phyloP scores from a whole-genome alignment of 2,888 invertebrate species.

The Chouioia cunea region DNA sequence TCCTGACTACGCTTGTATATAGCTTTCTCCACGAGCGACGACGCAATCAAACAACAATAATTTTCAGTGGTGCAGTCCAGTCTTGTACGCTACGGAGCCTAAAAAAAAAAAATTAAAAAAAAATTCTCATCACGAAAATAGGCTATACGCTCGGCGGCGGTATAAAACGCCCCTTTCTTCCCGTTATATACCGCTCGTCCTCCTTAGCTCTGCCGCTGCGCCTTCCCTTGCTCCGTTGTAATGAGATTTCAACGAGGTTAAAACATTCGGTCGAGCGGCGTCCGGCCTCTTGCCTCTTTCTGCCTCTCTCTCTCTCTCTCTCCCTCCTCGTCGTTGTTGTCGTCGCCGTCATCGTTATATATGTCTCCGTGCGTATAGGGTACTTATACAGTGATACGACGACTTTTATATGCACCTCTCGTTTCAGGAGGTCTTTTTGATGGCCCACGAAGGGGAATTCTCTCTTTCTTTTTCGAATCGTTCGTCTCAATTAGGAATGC shows the following conservation, averaged over 20 bases:
- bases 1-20: too few species aligned
- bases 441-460: too few species aligned
- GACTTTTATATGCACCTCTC: background rate
- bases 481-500: too few species aligned
- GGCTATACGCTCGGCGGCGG: background rate
- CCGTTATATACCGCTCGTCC: slow-evolving; percentile 46
- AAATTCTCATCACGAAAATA: background rate
- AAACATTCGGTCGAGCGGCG: background rate
- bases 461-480: too few species aligned
- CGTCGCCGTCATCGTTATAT: too few species aligned
- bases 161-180: slow-evolving; percentile 48
- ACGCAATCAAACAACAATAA: too few species aligned
- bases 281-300: background rate
- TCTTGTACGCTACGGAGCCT: too few species aligned
- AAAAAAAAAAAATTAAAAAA: too few species aligned
- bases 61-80: too few species aligned
- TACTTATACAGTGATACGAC: background rate
- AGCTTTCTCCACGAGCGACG: too few species aligned
- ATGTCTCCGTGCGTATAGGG: too few species aligned
- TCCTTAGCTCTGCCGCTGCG: slow-evolving; percentile 20
- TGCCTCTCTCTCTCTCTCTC: background rate
- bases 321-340: slow-evolving; percentile 16
- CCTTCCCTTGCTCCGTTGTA: slow-evolving; percentile 12
- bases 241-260: slow-evolving; percentile 39
- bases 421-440: background rate